Evolutionary conservation across 1,140 invertebrate genomes (phyloP), one percentile per base, ranked within the genome.

Genomic region (Drosophila fuyamai): DNA sequence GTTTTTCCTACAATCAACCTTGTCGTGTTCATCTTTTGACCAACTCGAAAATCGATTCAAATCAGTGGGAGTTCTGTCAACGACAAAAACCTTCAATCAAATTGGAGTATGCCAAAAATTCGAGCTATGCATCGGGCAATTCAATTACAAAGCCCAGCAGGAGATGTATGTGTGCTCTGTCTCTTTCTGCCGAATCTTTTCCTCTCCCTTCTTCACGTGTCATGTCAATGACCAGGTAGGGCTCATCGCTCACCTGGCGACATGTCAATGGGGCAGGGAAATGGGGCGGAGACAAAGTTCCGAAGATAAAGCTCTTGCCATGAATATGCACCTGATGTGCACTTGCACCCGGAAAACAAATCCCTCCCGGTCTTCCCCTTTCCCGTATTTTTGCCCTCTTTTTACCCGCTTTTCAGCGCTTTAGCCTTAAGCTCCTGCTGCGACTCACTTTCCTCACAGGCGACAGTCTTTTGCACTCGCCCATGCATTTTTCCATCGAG

Each of bases 381-480:
- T 23, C 18, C 16, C 14, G 4, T 32, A 32, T 23, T 14, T 44
- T 29, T 16, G 16, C 29, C 29, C 29, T 6, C 29, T 8, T 32
- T 8, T 32, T 8, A 5, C 46, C 29, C 48, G n/a, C n/a, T 29
- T 48, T 27, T 29, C 14, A 29, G 18, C 27, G 67, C 40, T 70
- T 57, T 70, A 56, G 67, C 67, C 67, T 48, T 71, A 71, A 71
- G 67, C 67, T 71, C n/a, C 65, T 48, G 51, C 29, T 27, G 16
- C 60, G 35, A 53, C 50, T 53, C 50, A 53, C 50, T 36, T 53
- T 36, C 50, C 47, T 29, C 55, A 47, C 70, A 61, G 67, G 66
- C 85, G 76, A 86, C 79, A 88, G 84, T 88, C 83, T 86, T 86
- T 86, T 86, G 83, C 83, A 86, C 83, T 86, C 79, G 72, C 44